Conservation (phyloP, 1,140 invertebrate species). For the Anastrepha ludens region DNA sequence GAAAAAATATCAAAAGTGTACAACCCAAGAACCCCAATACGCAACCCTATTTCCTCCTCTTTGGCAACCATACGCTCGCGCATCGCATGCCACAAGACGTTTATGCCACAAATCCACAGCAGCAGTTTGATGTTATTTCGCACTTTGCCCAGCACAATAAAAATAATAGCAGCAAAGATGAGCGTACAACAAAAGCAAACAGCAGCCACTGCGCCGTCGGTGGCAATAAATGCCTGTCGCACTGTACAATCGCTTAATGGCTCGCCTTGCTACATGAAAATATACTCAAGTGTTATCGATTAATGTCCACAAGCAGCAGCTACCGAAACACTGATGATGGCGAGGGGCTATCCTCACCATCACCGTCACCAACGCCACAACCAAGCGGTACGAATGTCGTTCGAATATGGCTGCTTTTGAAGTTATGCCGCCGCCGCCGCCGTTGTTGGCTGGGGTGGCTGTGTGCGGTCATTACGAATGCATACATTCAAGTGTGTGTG, state of each 20-base stretch:
- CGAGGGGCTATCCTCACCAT: constrained; percentile 13
- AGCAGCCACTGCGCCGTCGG: neutral
- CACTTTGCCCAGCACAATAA: constrained; percentile 49
- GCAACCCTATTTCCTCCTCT: neutral
- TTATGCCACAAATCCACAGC: constrained; percentile 38
- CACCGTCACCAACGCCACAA: neutral
- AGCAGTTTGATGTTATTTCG: constrained; percentile 24
- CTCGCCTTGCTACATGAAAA: constrained; percentile 74
- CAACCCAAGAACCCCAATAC: too few relatives aligned
- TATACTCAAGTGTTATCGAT: constrained; percentile 75
- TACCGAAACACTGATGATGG: constrained; percentile 67
- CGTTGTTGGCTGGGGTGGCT: neutral
- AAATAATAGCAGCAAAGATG: neutral
- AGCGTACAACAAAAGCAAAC: neutral
- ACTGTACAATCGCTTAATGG: constrained; percentile 73
- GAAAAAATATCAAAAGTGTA: too few relatives aligned
- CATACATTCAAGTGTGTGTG: neutral
- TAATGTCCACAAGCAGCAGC: constrained; percentile 74
- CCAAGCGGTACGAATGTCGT: constrained; percentile 71
- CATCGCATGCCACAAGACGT: constrained; percentile 50
- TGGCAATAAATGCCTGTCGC: constrained; percentile 52
- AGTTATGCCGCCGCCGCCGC: neutral
- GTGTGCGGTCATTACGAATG: neutral
- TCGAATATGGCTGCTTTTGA: constrained; percentile 44
- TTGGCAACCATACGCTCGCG: neutral